Evolutionary conservation across 2,888 invertebrate species (phyloP).

Genomic region (Spialia ferax): DNA sequence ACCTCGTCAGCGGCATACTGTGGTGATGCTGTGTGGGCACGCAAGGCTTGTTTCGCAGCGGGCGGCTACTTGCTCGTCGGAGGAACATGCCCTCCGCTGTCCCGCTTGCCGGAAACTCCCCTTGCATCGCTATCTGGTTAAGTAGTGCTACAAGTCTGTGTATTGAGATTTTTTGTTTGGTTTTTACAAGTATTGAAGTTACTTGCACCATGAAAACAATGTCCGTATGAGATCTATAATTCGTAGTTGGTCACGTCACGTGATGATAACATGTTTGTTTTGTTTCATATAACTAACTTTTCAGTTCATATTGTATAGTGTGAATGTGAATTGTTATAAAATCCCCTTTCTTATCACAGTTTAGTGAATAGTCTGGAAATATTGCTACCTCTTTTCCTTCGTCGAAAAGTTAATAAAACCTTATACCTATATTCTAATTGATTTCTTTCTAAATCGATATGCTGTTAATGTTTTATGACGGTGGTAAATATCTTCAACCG

Average conservation of each 20-base stretch:
- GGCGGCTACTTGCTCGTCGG: not conserved
- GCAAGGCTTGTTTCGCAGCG: not conserved
- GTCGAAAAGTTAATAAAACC: too few species aligned
- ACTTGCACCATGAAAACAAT: too few species aligned
- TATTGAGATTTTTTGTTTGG: not conserved
- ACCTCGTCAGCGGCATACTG: constrained; percentile 5
- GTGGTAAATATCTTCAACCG: constrained; percentile 17
- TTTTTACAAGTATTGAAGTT: not conserved
- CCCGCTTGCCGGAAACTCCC: not conserved
- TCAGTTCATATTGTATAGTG: too few species aligned
- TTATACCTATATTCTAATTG: not conserved
- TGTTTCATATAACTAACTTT: too few species aligned
- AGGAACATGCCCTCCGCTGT: constrained; percentile 1
- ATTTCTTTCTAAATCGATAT: not conserved
- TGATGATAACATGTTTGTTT: too few species aligned
- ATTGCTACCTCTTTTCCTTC: too few species aligned
- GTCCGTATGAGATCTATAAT: too few species aligned
- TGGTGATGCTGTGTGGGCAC: constrained; percentile 2
- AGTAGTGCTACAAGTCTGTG: not conserved
- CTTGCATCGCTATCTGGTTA: not conserved
- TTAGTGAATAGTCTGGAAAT: too few species aligned
- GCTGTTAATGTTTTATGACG: not conserved
- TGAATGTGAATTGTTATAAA: too few species aligned
- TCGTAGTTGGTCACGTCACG: too few species aligned
- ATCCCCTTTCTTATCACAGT: too few species aligned